Evolutionary conservation across 2,113 vertebrate species (phyloP), one percentile per base, ranked within the genome.

Genomic region (Scalopus aquaticus): DNA sequence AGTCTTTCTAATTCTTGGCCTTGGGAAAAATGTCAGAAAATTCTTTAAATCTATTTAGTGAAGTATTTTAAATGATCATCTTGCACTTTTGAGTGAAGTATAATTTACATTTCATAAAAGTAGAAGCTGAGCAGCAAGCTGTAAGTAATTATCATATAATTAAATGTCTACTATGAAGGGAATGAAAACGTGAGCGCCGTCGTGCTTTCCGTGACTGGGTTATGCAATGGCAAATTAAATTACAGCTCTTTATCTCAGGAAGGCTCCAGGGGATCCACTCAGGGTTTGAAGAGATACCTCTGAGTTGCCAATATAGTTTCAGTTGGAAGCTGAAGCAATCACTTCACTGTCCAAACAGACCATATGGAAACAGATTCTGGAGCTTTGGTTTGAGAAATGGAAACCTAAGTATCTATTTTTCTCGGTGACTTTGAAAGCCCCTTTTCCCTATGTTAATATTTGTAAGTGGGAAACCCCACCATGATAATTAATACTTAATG

Each of bases 101-200:
- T 98, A 98, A 98, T 98, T 98, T 98, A 98, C 97, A 98, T 98
- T 98, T 98, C 96, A 98, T 98, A 98, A 97, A 98, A 98, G 95
- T 97, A 97, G 97, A 97, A 98, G 96, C 97, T 96, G 96, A 98
- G 97, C 97, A 98, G 98, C 97, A 98, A 98, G 96, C 97, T 97
- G 97, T 98, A 98, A 98, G 98, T 98, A 98, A 98, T 98, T 98
- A 98, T 98, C 98, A 96, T 98, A 97, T 98, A 98, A 98, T 98
- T 98, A 98, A 98, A 98, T 97, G 96, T 98, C 98, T 98, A 67
- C 97, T 97, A 97, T 97, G 98, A 97, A 98, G 97, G 97, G 96
- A 95, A 93, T 84, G 97, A 97, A 97, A 98, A 98, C 88, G 95
- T 92, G 19, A 97, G 96, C 94, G 97, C 97, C 97, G 98, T 98